A percentile compares a stretch with the other conserved stretches of the same genome.
Conservation (phyloP, 2,797 vertebrate genomes). For the Melopsittacus undulatus region DNA sequence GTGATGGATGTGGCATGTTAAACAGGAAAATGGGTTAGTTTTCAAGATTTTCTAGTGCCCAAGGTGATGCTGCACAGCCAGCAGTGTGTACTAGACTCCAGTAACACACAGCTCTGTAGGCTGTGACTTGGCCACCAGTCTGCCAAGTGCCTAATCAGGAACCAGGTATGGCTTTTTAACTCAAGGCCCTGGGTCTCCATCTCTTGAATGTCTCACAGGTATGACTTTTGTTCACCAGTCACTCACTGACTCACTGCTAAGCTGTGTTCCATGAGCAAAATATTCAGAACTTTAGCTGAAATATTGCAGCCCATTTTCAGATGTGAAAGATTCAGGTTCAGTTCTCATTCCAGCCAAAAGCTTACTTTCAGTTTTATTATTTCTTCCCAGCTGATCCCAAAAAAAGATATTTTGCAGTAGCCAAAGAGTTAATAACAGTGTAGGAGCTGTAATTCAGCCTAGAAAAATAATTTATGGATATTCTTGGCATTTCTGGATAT, state of each 20-base stretch:
- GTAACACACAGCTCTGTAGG: neutral
- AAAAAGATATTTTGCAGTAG: neutral
- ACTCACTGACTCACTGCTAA: neutral
- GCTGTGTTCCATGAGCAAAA: neutral
- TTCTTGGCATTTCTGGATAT: neutral
- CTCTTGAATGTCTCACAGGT: neutral
- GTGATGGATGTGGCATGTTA: neutral
- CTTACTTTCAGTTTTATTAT: neutral
- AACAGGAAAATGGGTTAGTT: neutral
- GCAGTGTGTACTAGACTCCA: rapidly evolving
- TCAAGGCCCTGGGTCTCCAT: neutral
- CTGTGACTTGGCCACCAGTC: rapidly evolving
- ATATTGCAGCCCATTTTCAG: neutral
- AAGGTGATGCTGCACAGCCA: neutral
- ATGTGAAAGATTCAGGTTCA: neutral
- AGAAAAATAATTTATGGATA: neutral
- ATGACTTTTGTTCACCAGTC: neutral
- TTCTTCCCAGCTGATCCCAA: neutral
- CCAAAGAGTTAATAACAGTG: slow-evolving; percentile 2
- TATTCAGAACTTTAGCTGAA: neutral
- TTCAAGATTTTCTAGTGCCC: neutral
- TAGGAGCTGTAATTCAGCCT: neutral
- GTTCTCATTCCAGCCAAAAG: neutral
- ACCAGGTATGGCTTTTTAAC: neutral
- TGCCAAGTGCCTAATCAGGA: neutral